Conservation (phyloP, 2,797 vertebrate species). For the Pseudocheirus occidentalis region DNA sequence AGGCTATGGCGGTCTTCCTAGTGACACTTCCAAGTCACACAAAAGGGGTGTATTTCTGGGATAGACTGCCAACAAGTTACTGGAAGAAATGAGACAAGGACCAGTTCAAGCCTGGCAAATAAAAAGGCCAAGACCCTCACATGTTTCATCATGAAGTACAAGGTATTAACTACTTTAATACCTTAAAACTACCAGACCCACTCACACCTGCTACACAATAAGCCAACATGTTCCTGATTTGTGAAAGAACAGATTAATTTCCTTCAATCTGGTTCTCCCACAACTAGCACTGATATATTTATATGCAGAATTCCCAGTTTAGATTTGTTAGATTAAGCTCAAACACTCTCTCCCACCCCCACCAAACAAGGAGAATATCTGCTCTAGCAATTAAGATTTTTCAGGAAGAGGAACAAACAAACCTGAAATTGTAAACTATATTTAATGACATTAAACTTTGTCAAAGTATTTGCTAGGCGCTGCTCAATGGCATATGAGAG, state of each 20-base stretch:
- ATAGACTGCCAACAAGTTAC: constrained; percentile 81
- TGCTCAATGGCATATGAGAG: constrained; percentile 34
- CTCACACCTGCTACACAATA: constrained; percentile 26
- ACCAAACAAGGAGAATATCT: background rate
- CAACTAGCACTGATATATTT: constrained; percentile 15
- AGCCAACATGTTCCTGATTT: constrained; percentile 13
- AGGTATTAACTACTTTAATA: constrained; percentile 37
- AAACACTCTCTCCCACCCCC: constrained; percentile 6
- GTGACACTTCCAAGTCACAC: constrained; percentile 60
- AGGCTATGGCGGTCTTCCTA: constrained; percentile 70
- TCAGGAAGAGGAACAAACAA: constrained; percentile 37
- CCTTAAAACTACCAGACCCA: constrained; percentile 10
- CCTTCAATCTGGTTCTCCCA: constrained; percentile 51
- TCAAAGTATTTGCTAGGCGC: constrained; percentile 19
- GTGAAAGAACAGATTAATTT: constrained; percentile 45
- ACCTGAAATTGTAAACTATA: constrained; percentile 27
- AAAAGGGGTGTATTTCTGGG: constrained; percentile 66
- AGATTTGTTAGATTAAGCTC: constrained; percentile 51
- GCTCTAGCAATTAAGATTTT: constrained; percentile 50
- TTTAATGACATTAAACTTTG: constrained; percentile 49
- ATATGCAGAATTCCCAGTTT: constrained; percentile 13
- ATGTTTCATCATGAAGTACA: constrained; percentile 37
- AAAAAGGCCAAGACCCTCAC: constrained; percentile 45
- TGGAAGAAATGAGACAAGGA: constrained; percentile 63
- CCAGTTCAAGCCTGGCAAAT: constrained; percentile 54